These are phyloP conservation scores for Oxyteleia sp. DNA, from an alignment of 2,888 invertebrate species.

Conservation along the genomic window DNA sequence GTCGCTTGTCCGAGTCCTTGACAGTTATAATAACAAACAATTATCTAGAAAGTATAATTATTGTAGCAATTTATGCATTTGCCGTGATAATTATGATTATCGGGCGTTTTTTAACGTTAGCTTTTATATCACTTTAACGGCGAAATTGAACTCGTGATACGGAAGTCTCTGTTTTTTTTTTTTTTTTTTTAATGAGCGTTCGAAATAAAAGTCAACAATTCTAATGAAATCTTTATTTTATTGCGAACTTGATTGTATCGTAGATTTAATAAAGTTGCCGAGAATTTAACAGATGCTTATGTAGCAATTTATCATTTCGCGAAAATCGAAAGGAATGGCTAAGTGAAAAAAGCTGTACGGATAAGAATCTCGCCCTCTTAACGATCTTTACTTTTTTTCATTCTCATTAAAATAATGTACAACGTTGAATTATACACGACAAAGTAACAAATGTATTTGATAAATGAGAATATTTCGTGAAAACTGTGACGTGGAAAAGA, in stretches of 20 bases:
- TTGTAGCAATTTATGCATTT: slow-evolving; percentile 17
- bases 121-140: no score
- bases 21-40: background rate
- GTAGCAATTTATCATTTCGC: slow-evolving; percentile 12
- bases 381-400: background rate
- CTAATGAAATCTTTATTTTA: slow-evolving; percentile 18
- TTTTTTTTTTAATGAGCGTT: no score
- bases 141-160: no score
- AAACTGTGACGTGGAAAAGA: slow-evolving; percentile 5
- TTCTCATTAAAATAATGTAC: slow-evolving; percentile 26
- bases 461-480: slow-evolving; percentile 52
- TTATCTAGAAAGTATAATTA: slow-evolving; percentile 31
- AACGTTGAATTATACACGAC: slow-evolving; percentile 9
- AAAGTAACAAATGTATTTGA: slow-evolving; percentile 26
- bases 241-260: background rate
- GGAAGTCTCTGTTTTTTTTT: no score
- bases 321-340: slow-evolving; percentile 20
- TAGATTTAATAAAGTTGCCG: background rate
- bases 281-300: slow-evolving; percentile 2
- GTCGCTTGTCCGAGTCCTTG: no score
- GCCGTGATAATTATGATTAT: slow-evolving; percentile 6
- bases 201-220: slow-evolving; percentile 5
- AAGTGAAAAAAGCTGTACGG: slow-evolving; percentile 21
- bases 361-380: slow-evolving; percentile 13
- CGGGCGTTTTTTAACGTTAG: slow-evolving; percentile 1